phyloP scores from a whole-genome alignment of 2,888 invertebrate species.

The Conus canariensis region DNA sequence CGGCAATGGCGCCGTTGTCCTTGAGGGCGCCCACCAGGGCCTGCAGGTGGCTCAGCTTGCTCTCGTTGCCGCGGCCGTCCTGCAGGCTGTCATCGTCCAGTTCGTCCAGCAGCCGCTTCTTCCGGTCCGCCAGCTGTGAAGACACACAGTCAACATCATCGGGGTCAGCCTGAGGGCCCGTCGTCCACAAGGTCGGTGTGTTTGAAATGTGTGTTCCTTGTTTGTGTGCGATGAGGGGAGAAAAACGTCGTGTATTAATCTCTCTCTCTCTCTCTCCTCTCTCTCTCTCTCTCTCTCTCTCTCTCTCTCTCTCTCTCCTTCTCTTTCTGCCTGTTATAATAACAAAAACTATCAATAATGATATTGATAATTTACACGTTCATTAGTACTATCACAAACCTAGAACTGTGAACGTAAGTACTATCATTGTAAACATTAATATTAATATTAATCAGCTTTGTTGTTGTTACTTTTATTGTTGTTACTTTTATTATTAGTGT shows the following conservation, averaged over 20 bases:
- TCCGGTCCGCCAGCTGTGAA: conserved; percentile 28
- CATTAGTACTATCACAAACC: too few relatives aligned
- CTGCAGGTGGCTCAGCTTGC: conserved; percentile 12
- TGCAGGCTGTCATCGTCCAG: conserved; percentile 23
- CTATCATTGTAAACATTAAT: too few relatives aligned
- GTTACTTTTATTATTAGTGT: too few relatives aligned
- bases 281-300: too few relatives aligned
- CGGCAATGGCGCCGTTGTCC: conserved; percentile 33
- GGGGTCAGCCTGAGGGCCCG: neutral
- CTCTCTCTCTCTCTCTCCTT: too few relatives aligned
- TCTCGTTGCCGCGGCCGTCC: conserved; percentile 12
- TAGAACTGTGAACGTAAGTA: too few relatives aligned
- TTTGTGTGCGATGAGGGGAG: neutral
- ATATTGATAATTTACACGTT: neutral
- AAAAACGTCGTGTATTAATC: neutral
- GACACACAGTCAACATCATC: neutral
- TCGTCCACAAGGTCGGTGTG: neutral
- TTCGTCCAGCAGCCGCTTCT: conserved; percentile 18
- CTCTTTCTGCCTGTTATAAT: too few relatives aligned
- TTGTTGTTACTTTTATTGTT: too few relatives aligned
- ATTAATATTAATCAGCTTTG: too few relatives aligned
- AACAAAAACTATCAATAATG: neutral
- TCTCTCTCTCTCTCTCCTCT: too few relatives aligned
- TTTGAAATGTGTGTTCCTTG: neutral
- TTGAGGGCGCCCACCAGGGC: conserved; percentile 34